Percentiles rank a stretch among this genome's conserved stretches.
Evolutionary conservation across 2,113 vertebrate species (phyloP).

Genomic region (Phalacrocorax pelagicus): DNA sequence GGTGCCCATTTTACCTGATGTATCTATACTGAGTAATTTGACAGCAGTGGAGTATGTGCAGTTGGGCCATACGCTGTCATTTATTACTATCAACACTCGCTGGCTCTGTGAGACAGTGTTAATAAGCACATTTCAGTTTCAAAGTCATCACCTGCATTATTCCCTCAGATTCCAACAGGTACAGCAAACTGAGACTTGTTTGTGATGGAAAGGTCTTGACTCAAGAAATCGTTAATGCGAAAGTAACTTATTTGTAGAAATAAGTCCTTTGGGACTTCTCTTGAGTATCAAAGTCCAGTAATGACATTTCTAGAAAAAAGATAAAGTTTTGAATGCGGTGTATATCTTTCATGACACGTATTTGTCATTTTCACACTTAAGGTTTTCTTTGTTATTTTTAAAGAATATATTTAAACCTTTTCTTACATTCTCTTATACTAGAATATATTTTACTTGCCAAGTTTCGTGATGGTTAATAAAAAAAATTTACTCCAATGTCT

Average conservation of each 20-base stretch:
- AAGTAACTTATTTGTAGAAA: constrained; percentile 34
- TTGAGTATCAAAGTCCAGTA: background rate
- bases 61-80: constrained; percentile 18
- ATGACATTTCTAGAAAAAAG: background rate
- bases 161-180: constrained; percentile 44
- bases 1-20: constrained; percentile 46
- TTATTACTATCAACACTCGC: constrained; percentile 31
- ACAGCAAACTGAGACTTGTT: constrained; percentile 47
- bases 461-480: constrained; percentile 1
- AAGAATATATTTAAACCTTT: background rate
- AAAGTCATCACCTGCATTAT: constrained; percentile 29
- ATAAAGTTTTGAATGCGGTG: background rate
- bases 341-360: background rate
- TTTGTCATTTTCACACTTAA: constrained; percentile 4
- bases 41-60: constrained; percentile 43
- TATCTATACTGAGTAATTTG: constrained; percentile 61
- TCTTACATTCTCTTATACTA: background rate
- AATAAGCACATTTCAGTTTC: constrained; percentile 66
- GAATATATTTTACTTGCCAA: background rate
- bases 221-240: constrained; percentile 39
- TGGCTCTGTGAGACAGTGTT: constrained; percentile 39
- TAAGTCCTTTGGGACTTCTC: background rate
- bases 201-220: constrained; percentile 37
- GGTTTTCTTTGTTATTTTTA: background rate
- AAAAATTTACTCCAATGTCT: background rate